Evolutionary conservation across 2,113 vertebrate species (phyloP), one percentile per base, ranked within the genome.

Genomic region (Sminthopsis crassicaudata): DNA sequence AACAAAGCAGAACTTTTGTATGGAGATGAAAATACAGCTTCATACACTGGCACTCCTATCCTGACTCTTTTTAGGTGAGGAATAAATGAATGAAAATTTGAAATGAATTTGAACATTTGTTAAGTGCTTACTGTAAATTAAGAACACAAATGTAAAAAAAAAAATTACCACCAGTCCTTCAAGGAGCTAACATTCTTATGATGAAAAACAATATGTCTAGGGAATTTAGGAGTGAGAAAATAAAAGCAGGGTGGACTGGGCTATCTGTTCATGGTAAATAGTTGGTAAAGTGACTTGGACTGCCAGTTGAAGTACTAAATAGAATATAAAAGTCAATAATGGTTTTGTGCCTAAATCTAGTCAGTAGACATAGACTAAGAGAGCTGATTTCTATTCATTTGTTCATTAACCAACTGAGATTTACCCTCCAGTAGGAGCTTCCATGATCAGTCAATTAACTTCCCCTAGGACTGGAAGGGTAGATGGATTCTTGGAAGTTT

Each of bases 1-100:
- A 99, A 99, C 98, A 99, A 99, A 98, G 99, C 98, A 0, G 98
- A 99, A 42, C 98, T 99, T 90, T 98, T 99, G 48, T 99, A 98
- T 53, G 98, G 98, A 27, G 98, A 99, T 92, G 99, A 99, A 53
- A 96, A 93, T 90, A 96, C 98, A 90, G 54, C 95, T 91, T 96
- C 98, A 25, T 96, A 96, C 23, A 98, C 98, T 92, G 98, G 97
- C 3, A 91, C 95, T 24, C 98, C 99, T 96, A 0, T 99, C 92
- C 98, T 99, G 90, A 98, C 96, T 0, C 98, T 99, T 26, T 99
- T 99, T 97, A 99, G 98, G 99, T 98, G 92, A 97, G 98, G 99
- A 96, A 88, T 53, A 42, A 76, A n/a, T 57, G 55, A 57, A 57
- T 30, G 25, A 57, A 57, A 23, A 54, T 24, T 54, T 51, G 50